phyloP scores from a whole-genome alignment of 1,140 invertebrate species.

The Idris sp. region DNA sequence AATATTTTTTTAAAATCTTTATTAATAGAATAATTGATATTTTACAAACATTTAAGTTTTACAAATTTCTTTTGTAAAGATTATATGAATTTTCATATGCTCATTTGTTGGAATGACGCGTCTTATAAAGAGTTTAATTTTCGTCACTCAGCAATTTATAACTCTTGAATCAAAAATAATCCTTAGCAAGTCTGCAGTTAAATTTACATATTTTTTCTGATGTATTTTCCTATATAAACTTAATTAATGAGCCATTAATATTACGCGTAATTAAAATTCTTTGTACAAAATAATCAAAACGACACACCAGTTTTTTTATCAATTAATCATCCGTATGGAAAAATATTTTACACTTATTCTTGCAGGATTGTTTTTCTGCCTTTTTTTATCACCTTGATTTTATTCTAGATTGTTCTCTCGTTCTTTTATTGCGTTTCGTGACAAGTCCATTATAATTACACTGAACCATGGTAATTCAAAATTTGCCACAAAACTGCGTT shows the following conservation, averaged over 20 bases:
- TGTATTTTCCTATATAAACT: slow-evolving; percentile 5
- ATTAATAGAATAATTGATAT: no score
- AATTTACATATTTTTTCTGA: slow-evolving; percentile 18
- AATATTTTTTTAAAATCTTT: no score
- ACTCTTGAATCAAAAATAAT: slow-evolving; percentile 25
- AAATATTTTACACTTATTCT: slow-evolving; percentile 43
- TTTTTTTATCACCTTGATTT: slow-evolving; percentile 4
- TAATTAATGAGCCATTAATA: slow-evolving; percentile 25
- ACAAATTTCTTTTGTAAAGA: no score
- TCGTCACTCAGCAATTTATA: neutral
- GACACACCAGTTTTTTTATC: slow-evolving; percentile 19
- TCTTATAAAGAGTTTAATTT: slow-evolving; percentile 13
- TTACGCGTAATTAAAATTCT: slow-evolving; percentile 29
- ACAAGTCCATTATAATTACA: slow-evolving; percentile 67
- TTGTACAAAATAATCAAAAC: no score
- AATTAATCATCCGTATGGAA: slow-evolving; percentile 31
- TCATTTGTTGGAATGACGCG: slow-evolving; percentile 5
- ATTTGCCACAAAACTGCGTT: slow-evolving; percentile 63
- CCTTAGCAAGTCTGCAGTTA: slow-evolving; percentile 2
- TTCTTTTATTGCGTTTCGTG: slow-evolving; percentile 43
- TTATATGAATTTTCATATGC: no score
- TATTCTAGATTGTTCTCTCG: slow-evolving; percentile 8
- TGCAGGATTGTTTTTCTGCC: slow-evolving; percentile 30
- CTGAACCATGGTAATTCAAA: slow-evolving; percentile 66
- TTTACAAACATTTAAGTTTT: no score